Conservation (phyloP, 2,113 vertebrate species). For the Callithrix jacchus region DNA sequence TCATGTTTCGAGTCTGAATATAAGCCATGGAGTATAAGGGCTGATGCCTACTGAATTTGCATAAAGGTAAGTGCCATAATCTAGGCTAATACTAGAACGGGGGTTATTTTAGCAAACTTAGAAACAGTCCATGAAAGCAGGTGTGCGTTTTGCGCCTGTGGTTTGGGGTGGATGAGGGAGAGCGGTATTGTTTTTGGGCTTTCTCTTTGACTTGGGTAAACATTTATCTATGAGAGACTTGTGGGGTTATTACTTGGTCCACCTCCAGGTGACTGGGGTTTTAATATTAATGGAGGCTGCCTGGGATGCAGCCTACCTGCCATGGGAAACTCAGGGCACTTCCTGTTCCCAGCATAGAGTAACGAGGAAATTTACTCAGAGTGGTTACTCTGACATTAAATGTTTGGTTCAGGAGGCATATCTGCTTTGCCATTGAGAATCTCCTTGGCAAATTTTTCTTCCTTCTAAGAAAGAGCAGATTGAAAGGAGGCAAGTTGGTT, state of each 20-base stretch:
- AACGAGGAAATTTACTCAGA: not conserved
- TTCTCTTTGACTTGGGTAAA: not conserved
- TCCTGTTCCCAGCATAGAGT: not conserved
- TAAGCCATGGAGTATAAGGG: not conserved
- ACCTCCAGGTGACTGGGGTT: not conserved
- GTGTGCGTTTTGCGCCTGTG: not conserved
- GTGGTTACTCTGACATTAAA: not conserved
- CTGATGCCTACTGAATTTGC: not conserved
- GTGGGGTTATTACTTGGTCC: not conserved
- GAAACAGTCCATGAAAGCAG: not conserved
- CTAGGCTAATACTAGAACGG: not conserved
- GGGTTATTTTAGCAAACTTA: no score
- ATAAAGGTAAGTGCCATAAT: not conserved
- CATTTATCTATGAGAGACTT: not conserved
- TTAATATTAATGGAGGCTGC: not conserved
- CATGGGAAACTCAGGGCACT: not conserved
- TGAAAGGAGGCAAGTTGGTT: not conserved
- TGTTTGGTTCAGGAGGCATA: not conserved
- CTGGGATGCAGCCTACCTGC: constrained; percentile 52
- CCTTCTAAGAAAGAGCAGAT: not conserved
- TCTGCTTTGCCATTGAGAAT: not conserved
- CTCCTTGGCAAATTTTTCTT: not conserved
- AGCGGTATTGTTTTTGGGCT: not conserved
- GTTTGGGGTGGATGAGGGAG: not conserved
- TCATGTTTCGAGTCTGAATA: not conserved